Conservation (phyloP, 37 sponge, comb jelly and placozoan species). For the Petrosia ficiformis region DNA sequence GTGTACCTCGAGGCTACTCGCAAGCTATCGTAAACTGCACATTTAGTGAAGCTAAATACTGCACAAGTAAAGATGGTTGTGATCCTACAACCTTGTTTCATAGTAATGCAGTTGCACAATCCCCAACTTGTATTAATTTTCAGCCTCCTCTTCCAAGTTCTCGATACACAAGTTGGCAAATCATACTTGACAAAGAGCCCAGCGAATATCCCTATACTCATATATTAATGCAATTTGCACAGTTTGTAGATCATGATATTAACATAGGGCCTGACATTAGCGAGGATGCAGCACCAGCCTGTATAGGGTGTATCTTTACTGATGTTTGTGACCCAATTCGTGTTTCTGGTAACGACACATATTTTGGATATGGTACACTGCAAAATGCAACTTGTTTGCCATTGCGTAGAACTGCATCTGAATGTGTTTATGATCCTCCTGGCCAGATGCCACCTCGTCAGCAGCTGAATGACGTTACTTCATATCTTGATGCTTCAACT, state of each 20-base stretch:
- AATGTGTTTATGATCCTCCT: not conserved
- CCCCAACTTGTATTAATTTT: too few species aligned
- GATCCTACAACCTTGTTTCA: too few species aligned
- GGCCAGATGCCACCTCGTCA: conserved; percentile 26
- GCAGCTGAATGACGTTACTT: conserved; percentile 81
- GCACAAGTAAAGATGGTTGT: too few species aligned
- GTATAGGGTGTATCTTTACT: conserved; percentile 23
- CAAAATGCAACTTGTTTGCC: conserved; percentile 42
- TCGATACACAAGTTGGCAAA: conserved; percentile 41
- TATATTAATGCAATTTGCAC: conserved; percentile 84
- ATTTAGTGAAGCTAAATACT: too few species aligned
- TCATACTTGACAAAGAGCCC: conserved; percentile 23
- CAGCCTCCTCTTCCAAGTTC: conserved; percentile 63
- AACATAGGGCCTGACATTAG: conserved; percentile 49
- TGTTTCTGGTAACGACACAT: conserved; percentile 37
- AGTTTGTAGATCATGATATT: conserved; percentile 78
- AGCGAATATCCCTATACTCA: conserved; percentile 22
- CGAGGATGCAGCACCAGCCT: not conserved
- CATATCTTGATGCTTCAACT: conserved; percentile 80
- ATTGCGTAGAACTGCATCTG: conserved; percentile 53
- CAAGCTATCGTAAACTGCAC: too few species aligned
- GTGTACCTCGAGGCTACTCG: too few species aligned
- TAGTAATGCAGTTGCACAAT: too few species aligned
- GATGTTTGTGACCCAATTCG: conserved; percentile 65
- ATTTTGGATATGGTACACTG: conserved; percentile 33